Conservation (phyloP, 2,797 vertebrate genomes). For the Lycodopsis pacificus region DNA sequence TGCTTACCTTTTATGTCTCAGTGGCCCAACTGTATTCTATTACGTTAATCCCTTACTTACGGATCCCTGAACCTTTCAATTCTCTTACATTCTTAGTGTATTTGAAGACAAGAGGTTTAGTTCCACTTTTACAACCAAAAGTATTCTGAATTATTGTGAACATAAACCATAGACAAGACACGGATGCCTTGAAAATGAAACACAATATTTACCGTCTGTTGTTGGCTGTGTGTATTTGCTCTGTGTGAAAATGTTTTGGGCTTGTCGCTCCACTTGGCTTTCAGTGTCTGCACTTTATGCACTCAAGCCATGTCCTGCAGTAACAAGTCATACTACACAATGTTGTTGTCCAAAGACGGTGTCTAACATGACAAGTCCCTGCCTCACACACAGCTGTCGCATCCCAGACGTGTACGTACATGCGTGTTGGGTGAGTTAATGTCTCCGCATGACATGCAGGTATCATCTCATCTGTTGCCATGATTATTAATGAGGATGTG, state of each 20-base stretch:
- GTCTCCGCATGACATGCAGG: slow-evolving; percentile 4
- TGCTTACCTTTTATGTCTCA: slow-evolving; percentile 26
- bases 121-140: neutral
- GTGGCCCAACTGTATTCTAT: slow-evolving; percentile 12
- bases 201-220: slow-evolving; percentile 6
- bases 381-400: neutral
- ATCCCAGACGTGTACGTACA: slow-evolving; percentile 13
- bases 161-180: neutral
- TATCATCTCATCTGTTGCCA: slow-evolving; percentile 26
- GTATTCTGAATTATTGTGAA: neutral
- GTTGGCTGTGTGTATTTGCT: slow-evolving; percentile 9
- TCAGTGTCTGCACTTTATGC: neutral
- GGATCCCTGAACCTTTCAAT: neutral
- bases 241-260: neutral
- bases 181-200: neutral
- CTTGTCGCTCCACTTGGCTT: neutral
- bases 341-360: neutral
- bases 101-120: neutral
- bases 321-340: slow-evolving; percentile 3
- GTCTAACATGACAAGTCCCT: slow-evolving; percentile 1
- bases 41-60: slow-evolving; percentile 15
- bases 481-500: slow-evolving; percentile 5
- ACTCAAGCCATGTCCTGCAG: neutral
- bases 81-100: neutral
- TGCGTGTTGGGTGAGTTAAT: neutral